Evolutionary conservation across 2,797 vertebrate species (phyloP), one percentile per base, ranked within the genome.

Genomic region (Chromis chromis): DNA sequence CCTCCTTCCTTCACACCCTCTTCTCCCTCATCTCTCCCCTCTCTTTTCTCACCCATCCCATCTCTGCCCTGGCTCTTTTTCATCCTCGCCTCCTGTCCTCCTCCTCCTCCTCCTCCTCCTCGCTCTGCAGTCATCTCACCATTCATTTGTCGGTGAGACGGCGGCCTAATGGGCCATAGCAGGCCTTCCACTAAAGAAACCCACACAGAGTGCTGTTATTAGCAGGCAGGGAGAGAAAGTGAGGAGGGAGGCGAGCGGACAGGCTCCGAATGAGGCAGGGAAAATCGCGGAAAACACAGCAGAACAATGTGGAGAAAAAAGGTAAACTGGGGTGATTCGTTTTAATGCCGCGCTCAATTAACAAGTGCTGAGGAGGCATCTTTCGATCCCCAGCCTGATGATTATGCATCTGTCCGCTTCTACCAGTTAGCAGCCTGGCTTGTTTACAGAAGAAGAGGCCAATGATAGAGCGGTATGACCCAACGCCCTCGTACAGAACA

Each of bases 161-260:
- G 84, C 78, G 59, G 92, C 89, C 88, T 93, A 94, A 94, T 94
- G 93, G 92, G 85, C 89, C 92, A 77, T 91, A 90, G 89, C 93
- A 91, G 86, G 78, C 67, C 66, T 81, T 88, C 85, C 79, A 88
- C 86, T 77, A 83, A 78, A 83, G 80, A 84, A 87, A 89, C 86
- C 78, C 83, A 86, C 78, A 88, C 79, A 82, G 78, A 89, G 86
- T 83, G 83, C 79, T 82, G 86, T 85, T 90, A 92, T 92, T 92
- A 93, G 89, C 81, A 81, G 75, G 71, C 58, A 78, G 61, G 36
- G 72, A 82, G 78, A 84, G 74, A 73, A 58, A 73, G 65, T 52
- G 44, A 49, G n/a, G 46, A 49, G 46, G 46, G 19, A 49, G 46
- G 46, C 46, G n/a, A 22, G n/a, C 46, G 19, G n/a, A 22, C 46